Evolutionary conservation across 1,140 invertebrate genomes (phyloP).

Genomic region (Zaprionus africanus): DNA sequence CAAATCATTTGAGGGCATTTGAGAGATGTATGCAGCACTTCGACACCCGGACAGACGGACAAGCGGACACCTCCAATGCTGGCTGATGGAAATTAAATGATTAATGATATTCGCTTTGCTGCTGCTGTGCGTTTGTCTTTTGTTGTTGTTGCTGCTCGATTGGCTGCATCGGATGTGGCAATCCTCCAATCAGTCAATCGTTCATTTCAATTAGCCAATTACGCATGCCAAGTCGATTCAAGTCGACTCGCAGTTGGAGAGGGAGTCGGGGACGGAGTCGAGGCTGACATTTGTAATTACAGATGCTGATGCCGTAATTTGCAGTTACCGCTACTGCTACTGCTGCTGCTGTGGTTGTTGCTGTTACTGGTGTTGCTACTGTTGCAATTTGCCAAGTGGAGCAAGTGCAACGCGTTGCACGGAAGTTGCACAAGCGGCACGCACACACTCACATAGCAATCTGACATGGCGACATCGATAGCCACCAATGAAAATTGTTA

Average conservation of each 20-base stretch:
- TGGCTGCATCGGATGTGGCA: slow-evolving; percentile 48
- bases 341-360: neutral
- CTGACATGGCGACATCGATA: slow-evolving; percentile 3
- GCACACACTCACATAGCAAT: slow-evolving; percentile 6
- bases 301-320: slow-evolving; percentile 62
- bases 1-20: slow-evolving; percentile 13
- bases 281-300: slow-evolving; percentile 69
- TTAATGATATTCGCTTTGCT: slow-evolving; percentile 33
- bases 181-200: slow-evolving; percentile 46
- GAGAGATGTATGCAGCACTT: neutral
- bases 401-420: slow-evolving; percentile 41
- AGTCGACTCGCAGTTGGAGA: neutral
- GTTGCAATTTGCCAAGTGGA: slow-evolving; percentile 39
- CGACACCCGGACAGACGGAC: neutral
- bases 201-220: slow-evolving; percentile 73
- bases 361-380: neutral
- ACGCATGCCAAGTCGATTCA: slow-evolving; percentile 65
- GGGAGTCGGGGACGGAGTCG: neutral
- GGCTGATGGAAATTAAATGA: slow-evolving; percentile 32
- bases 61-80: slow-evolving; percentile 17
- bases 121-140: slow-evolving; percentile 6
- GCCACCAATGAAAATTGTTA: slow-evolving; percentile 18
- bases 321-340: slow-evolving; percentile 39
- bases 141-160: slow-evolving; percentile 9
- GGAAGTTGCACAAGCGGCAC: slow-evolving; percentile 49